A percentile compares a stretch with the other conserved stretches of the same genome.
These are phyloP conservation scores for Podarcis muralis DNA, from an alignment of 2,113 vertebrate genomes.

Conservation along the genomic window DNA sequence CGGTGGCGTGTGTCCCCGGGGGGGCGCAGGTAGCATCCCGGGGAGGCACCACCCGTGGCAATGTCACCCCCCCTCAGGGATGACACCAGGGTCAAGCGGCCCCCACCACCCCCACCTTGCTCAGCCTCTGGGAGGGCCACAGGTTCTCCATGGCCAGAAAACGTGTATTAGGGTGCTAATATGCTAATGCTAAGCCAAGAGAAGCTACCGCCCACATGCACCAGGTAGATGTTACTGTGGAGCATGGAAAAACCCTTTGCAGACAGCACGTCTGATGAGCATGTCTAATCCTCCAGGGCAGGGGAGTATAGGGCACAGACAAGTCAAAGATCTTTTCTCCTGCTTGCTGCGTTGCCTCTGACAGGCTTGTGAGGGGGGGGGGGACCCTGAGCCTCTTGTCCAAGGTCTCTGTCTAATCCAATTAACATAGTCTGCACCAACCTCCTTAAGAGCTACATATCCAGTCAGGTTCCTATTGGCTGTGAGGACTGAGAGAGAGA, in stretches of 20 bases:
- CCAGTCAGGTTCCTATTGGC: not conserved
- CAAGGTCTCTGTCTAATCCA: not conserved
- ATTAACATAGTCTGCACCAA: not conserved
- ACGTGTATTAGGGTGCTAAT: not conserved
- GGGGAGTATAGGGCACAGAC: not conserved
- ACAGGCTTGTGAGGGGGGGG: not conserved
- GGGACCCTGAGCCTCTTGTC: not conserved
- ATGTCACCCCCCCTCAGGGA: too few relatives aligned
- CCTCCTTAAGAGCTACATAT: not conserved
- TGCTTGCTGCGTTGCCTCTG: not conserved
- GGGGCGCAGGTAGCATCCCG: too few relatives aligned
- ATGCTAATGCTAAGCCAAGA: not conserved
- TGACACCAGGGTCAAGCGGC: too few relatives aligned
- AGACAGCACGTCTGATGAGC: not conserved
- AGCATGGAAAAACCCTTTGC: not conserved
- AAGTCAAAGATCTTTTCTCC: not conserved
- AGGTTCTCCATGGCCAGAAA: not conserved
- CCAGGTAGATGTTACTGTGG: not conserved
- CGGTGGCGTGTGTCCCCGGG: too few relatives aligned
- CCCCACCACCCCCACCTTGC: too few relatives aligned
- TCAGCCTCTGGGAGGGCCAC: not conserved
- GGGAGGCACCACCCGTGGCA: too few relatives aligned
- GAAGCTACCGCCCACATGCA: not conserved
- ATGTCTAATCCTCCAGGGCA: too few relatives aligned
- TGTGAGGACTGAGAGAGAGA: not conserved